Percentiles rank a stretch among this genome's conserved stretches.
These are phyloP conservation scores for Lepidochitona cinerea DNA, from an alignment of 2,888 invertebrate genomes.

Conservation along the genomic window DNA sequence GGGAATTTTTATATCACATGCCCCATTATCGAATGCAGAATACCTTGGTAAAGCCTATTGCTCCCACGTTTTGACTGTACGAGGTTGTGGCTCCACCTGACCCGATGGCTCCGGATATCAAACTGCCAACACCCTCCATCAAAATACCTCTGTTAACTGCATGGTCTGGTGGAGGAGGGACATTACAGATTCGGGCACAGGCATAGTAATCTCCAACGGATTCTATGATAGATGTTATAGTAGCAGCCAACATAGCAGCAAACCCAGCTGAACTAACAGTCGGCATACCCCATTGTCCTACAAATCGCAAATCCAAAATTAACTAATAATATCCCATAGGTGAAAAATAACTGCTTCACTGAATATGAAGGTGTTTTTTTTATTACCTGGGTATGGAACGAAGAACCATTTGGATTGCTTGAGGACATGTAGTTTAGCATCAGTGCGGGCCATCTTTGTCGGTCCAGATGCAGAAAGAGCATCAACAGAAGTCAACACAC, in stretches of 20 bases:
- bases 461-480: conserved; percentile 69
- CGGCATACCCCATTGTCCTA: conserved; percentile 67
- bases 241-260: conserved; percentile 63
- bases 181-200: conserved; percentile 80
- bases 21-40: too few relatives aligned
- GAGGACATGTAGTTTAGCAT: conserved; percentile 52
- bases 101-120: conserved; percentile 87
- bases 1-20: too few relatives aligned
- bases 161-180: conserved; percentile 86
- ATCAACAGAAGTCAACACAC: conserved; percentile 54
- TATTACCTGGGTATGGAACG: conserved; percentile 75
- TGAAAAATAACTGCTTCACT: background rate
- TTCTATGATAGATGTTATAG: conserved; percentile 64
- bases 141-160: conserved; percentile 86
- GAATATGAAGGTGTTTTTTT: background rate
- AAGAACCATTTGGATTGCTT: conserved; percentile 60
- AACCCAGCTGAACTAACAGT: conserved; percentile 58
- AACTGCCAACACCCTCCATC: conserved; percentile 84
- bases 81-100: conserved; percentile 91
- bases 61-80: conserved; percentile 91
- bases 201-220: conserved; percentile 90
- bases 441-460: conserved; percentile 61
- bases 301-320: too few relatives aligned
- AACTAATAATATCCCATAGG: too few relatives aligned
- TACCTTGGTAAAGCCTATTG: conserved; percentile 88